Base-by-base conservation (phyloP, 2,113 vertebrate genomes). In the Saiga tatarica region DNA sequence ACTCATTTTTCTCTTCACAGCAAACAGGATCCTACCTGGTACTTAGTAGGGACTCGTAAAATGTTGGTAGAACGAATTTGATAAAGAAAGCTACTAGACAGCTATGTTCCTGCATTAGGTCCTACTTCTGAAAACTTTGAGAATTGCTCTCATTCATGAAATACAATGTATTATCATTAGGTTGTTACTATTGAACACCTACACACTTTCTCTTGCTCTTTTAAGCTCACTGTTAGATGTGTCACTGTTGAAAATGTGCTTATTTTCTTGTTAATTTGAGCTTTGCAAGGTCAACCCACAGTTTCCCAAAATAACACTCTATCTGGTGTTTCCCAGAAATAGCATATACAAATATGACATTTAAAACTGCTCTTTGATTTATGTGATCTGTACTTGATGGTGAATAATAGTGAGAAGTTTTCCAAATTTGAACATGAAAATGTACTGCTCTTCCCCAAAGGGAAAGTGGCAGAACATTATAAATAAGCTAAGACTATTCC, bases 111-210 rank as follows among this genome's bases (percentile, higher is more conserved):
- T 82, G 28, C 83, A 81, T 26, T 71, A 89, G 47, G 88, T 89
- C 94, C 53, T 96, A 47, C 55, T 84, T 87, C 62, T 93, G 79
- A 62, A 57, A 97, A 96, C 25, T 87, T 71, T 60, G 82, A 84
- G 94, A 98, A 95, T 94, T 76, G 83, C 87, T 87, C 53, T 60
- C 98, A 98, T 97, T 97, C 97, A 98, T 92, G 82, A 97, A 95
- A 84, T 60, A 78, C 47, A 95, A 95, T 89, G 84, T 91, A 57
- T 84, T 62, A 57, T 74, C 74, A 79, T 88, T 89, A 96, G 92
- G 71, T 92, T 97, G 94, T 91, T 97, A 97, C 95, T 93, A 97
- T 9, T 88, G 96, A 97, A 97, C 97, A 96, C 98, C 97, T 97
- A 98, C 96, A 97, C 89, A 97, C 28, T 67, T 94, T 81, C 52